A percentile compares a stretch with the other conserved stretches of the same genome.
Evolutionary conservation across 2,797 vertebrate genomes (phyloP).

Genomic region (Falco biarmicus): DNA sequence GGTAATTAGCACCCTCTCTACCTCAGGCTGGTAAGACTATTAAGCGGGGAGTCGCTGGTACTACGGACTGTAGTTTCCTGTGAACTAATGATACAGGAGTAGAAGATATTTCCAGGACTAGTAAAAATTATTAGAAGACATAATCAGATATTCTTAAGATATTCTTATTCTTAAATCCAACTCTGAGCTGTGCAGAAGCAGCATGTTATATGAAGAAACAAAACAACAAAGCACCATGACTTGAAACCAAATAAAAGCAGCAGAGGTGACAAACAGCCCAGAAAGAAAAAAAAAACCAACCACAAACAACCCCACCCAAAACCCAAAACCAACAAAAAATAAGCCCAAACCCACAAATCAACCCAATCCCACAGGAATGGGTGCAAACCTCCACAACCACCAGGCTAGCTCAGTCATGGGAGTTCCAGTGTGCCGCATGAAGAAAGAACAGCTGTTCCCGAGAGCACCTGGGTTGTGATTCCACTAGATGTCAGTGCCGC

Average conservation of each 20-base stretch:
- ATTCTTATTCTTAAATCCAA: background rate
- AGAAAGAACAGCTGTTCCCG: background rate
- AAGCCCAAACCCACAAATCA: background rate
- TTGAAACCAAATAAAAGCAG: background rate
- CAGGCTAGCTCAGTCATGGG: background rate
- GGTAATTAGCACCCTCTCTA: background rate
- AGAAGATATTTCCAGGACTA: background rate
- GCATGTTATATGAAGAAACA: background rate
- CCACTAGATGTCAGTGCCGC: conserved; percentile 76
- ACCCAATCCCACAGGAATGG: background rate
- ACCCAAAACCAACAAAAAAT: background rate
- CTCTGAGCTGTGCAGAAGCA: background rate
- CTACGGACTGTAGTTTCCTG: background rate
- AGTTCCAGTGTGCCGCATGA: background rate
- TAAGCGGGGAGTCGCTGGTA: background rate
- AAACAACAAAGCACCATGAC: background rate
- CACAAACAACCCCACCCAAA: no score
- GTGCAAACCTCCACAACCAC: background rate
- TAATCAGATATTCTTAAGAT: background rate
- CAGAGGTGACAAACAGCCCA: background rate
- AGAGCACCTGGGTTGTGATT: background rate
- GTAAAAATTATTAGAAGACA: background rate
- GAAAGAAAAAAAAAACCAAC: background rate
- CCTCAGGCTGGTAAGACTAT: background rate
- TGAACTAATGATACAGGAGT: background rate